Percentiles rank a stretch among this genome's conserved stretches.
Evolutionary conservation across 2,797 vertebrate genomes (phyloP).

Genomic region (Hoplostethus atlanticus): DNA sequence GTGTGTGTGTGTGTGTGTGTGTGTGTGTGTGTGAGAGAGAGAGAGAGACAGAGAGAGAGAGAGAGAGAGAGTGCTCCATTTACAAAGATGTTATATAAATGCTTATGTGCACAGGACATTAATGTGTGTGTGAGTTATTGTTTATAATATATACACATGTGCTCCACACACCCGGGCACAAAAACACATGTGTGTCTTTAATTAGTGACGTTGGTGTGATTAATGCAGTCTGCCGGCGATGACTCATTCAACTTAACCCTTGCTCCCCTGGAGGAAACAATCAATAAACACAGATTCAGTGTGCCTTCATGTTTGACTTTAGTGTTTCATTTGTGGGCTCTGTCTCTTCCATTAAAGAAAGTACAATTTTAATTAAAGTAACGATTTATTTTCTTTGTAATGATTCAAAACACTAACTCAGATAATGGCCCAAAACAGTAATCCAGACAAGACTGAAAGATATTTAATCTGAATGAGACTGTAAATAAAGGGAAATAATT

Average conservation of each 20-base stretch:
- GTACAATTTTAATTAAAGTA: too few species aligned
- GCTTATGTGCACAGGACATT: not conserved
- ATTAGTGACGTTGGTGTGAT: slow-evolving; percentile 88
- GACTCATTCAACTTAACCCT: slow-evolving; percentile 89
- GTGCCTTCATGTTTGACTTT: slow-evolving; percentile 24
- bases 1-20: too few species aligned
- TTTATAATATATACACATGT: slow-evolving; percentile 54
- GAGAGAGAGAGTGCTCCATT: slow-evolving; percentile 1
- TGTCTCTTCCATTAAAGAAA: not conserved
- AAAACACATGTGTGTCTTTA: slow-evolving; percentile 83
- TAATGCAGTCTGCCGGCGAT: slow-evolving; percentile 86
- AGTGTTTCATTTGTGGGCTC: not conserved
- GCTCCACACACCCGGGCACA: slow-evolving; percentile 48
- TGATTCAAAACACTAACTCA: slow-evolving; percentile 1
- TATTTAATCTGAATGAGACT: slow-evolving; percentile 12
- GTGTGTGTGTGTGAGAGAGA: too few species aligned
- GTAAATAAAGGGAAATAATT: slow-evolving; percentile 18
- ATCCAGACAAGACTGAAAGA: not conserved
- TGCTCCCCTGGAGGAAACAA: slow-evolving; percentile 69
- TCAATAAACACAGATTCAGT: slow-evolving; percentile 67
- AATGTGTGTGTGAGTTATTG: slow-evolving; percentile 21
- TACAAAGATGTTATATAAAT: slow-evolving; percentile 28
- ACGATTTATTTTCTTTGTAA: not conserved
- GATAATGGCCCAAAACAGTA: not conserved
- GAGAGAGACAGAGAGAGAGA: too few species aligned